Base-by-base conservation (phyloP, 2,113 vertebrate species). In the Mustela lutreola region DNA sequence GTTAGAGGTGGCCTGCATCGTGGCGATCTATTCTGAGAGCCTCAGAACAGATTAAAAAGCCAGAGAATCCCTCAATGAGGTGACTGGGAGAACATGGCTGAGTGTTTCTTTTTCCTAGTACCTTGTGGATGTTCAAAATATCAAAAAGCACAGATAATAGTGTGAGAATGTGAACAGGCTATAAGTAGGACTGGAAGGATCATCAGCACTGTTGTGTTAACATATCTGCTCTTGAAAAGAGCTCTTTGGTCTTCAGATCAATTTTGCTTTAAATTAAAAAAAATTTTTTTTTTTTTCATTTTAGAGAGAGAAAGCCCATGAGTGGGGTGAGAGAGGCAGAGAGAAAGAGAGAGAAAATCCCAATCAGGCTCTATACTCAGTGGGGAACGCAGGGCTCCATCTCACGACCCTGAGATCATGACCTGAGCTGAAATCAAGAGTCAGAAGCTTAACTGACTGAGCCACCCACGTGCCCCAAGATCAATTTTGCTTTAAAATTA, bases 211-310 rank as follows among this genome's bases (percentile, higher is more conserved):
- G 4, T 14, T 31, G 3, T 28, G 14, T 56, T 56, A 42, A 26
- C 36, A 60, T 58, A 45, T 12, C 21, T 36, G 0, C n/a, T 87
- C 75, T 83, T 92, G 56, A 50, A 80, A 82, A 76, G 63, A 78
- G 58, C 21, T 48, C 31, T 96, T 63, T 81, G 89, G 48, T n/a
- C n/a, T 94, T 82, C 5, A 39, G 21, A 63, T 92, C 36, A 62
- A 33, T 96, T 95, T 82, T 65, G 73, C 73, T 63, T 53, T 22
- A 50, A 83, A 75, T 65, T 18, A 58, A 83, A 82, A 89, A 83
- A 79, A 89, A 11, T 39, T 39, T 39, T 39, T 39, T 39, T 19
- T 70, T 70, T 70, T 70, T 70, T 10, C n/a, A 36, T 70, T 70
- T 70, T 18, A 70, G 67, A 39, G 39, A 3, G 58, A 58, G 31